These are phyloP conservation scores for Stegastes partitus DNA, from an alignment of 2,113 vertebrate species.

Conservation along the genomic window DNA sequence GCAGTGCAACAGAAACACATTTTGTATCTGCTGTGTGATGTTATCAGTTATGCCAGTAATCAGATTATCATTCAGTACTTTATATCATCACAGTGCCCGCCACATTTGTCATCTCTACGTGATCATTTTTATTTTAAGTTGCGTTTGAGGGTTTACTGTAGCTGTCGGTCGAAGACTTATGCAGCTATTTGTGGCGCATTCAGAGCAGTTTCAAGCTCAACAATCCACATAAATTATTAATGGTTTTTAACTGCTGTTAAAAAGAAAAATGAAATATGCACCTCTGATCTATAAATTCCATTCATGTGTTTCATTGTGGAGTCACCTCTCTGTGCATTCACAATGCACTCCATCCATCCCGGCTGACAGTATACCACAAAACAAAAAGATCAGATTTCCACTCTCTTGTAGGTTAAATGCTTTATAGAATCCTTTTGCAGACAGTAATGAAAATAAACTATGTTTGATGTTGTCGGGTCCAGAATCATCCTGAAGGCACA, in stretches of 20 bases:
- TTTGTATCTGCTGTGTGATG: background rate
- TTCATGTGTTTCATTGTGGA: slow-evolving; percentile 52
- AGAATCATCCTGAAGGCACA: slow-evolving; percentile 55
- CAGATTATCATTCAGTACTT: background rate
- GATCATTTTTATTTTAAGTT: slow-evolving; percentile 71
- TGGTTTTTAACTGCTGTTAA: slow-evolving; percentile 83
- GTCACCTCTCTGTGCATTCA: slow-evolving; percentile 65
- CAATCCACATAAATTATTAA: slow-evolving; percentile 90
- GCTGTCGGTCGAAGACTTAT: slow-evolving; percentile 11
- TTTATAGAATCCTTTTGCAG: slow-evolving; percentile 38
- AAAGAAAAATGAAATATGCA: slow-evolving; percentile 65
- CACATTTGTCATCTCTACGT: background rate
- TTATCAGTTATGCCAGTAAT: background rate
- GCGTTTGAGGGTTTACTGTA: slow-evolving; percentile 73
- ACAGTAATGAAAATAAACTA: slow-evolving; percentile 51
- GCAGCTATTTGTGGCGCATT: slow-evolving; percentile 88
- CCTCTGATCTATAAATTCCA: slow-evolving; percentile 68
- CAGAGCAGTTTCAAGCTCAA: slow-evolving; percentile 90
- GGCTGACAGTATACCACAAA: slow-evolving; percentile 49
- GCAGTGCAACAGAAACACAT: background rate
- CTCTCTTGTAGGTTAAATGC: slow-evolving; percentile 45
- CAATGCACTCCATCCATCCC: slow-evolving; percentile 58
- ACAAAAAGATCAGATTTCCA: slow-evolving; percentile 49
- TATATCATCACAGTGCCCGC: background rate
- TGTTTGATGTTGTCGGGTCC: slow-evolving; percentile 53